Percentiles rank a stretch among this genome's conserved stretches.
phyloP scores from a whole-genome alignment of 2,888 invertebrate genomes.

The Drosophila prostipennis region DNA sequence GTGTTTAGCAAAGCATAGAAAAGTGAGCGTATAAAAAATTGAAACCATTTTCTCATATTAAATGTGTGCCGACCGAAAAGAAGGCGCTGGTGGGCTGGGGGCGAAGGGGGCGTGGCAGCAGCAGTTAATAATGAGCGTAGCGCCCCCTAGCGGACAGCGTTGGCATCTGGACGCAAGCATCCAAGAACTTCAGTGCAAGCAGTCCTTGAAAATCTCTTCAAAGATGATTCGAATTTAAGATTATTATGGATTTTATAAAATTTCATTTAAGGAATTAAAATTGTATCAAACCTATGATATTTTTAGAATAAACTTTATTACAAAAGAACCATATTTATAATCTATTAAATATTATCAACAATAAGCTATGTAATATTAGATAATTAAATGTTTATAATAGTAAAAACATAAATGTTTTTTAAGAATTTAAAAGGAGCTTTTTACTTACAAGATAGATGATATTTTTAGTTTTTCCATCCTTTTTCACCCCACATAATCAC shows the following conservation, averaged over 20 bases:
- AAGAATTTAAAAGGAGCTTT: too few species aligned
- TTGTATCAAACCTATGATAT: too few species aligned
- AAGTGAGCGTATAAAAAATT: conserved; percentile 74
- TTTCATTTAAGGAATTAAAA: too few species aligned
- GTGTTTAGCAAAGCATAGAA: conserved; percentile 53
- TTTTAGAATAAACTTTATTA: too few species aligned
- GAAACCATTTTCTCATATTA: conserved; percentile 76
- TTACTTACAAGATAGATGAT: too few species aligned
- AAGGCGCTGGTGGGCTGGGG: neutral
- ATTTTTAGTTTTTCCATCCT: neutral
- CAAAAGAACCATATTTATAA: too few species aligned
- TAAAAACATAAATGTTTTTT: too few species aligned
- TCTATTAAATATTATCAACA: too few species aligned
- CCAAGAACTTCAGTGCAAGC: neutral
- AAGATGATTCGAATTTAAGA: neutral
- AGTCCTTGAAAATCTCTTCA: neutral
- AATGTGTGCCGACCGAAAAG: conserved; percentile 65
- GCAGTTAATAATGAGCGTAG: conserved; percentile 59
- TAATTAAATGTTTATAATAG: too few species aligned
- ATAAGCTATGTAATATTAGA: too few species aligned
- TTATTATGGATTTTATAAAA: too few species aligned
- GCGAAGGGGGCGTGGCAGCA: conserved; percentile 21
- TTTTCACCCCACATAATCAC: neutral
- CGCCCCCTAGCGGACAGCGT: conserved; percentile 7
- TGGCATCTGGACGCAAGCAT: conserved; percentile 12